Evolutionary conservation across 2,113 vertebrate species (phyloP).

Genomic region (Fulica atra): DNA sequence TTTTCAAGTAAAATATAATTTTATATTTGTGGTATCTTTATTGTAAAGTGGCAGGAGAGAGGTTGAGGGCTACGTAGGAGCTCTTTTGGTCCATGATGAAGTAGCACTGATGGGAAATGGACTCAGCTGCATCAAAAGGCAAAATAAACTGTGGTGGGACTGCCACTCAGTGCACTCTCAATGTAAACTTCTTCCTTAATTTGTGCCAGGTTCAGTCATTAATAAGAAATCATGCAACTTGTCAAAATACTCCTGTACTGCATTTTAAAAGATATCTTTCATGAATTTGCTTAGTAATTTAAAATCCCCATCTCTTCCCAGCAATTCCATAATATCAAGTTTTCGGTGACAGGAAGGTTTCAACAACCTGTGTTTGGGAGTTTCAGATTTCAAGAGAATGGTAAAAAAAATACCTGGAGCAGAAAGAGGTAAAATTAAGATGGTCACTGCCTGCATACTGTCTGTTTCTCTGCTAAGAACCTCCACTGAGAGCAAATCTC

Average conservation of each 20-base stretch:
- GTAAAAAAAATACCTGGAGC: not conserved
- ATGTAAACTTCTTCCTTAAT: not conserved
- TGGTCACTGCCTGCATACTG: rapidly evolving
- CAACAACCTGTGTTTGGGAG: not conserved
- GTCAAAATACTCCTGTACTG: not conserved
- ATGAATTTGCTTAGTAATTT: not conserved
- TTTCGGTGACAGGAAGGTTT: not conserved
- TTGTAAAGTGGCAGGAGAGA: not conserved
- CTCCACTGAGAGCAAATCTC: not conserved
- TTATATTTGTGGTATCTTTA: not conserved
- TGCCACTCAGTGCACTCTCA: not conserved
- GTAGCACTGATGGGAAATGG: not conserved
- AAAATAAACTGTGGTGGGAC: not conserved
- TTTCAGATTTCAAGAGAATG: not conserved
- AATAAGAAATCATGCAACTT: not conserved
- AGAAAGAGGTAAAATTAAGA: not conserved
- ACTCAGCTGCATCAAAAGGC: not conserved
- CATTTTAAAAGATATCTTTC: not conserved
- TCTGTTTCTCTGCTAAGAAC: not conserved
- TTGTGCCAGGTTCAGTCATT: not conserved
- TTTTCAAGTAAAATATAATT: slow-evolving; percentile 1
- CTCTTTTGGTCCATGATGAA: not conserved
- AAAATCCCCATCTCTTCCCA: rapidly evolving
- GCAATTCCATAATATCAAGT: not conserved
- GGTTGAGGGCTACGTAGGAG: not conserved